Percentiles rank a stretch among this genome's conserved stretches.
These are phyloP conservation scores for Fregata magnificens DNA, from an alignment of 2,113 vertebrate genomes.

Conservation along the genomic window DNA sequence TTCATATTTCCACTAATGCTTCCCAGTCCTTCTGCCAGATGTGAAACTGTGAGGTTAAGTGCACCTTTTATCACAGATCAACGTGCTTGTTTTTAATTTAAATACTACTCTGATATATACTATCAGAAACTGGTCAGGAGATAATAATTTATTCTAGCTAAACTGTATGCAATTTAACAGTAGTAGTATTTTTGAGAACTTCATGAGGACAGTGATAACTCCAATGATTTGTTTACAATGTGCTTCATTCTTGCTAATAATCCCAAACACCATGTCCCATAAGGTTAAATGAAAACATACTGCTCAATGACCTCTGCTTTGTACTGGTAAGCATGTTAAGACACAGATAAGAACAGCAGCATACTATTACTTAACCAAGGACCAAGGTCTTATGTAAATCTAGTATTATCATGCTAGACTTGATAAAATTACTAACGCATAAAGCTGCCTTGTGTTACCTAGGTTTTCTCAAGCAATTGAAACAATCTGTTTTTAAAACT, in stretches of 20 bases:
- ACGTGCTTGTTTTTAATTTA: background rate
- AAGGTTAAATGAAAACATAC: background rate
- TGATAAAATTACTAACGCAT: background rate
- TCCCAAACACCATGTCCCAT: background rate
- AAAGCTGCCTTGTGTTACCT: background rate
- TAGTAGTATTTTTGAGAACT: background rate
- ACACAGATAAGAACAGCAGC: background rate
- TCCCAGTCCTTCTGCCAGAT: background rate
- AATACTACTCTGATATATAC: background rate
- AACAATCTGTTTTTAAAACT: background rate
- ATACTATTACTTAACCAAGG: background rate
- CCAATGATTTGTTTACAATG: background rate
- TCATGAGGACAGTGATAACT: background rate
- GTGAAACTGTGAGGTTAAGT: background rate
- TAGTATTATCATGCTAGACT: background rate
- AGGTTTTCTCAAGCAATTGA: background rate
- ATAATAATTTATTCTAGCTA: background rate
- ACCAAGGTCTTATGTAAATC: background rate
- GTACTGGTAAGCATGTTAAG: background rate
- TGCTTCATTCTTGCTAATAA: background rate
- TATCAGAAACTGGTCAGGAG: background rate
- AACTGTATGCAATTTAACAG: background rate
- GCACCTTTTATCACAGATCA: background rate
- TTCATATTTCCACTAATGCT: background rate
- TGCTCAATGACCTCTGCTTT: background rate